Evolutionary conservation across 2,888 invertebrate genomes (phyloP).

Genomic region (Leptothorax acervorum): DNA sequence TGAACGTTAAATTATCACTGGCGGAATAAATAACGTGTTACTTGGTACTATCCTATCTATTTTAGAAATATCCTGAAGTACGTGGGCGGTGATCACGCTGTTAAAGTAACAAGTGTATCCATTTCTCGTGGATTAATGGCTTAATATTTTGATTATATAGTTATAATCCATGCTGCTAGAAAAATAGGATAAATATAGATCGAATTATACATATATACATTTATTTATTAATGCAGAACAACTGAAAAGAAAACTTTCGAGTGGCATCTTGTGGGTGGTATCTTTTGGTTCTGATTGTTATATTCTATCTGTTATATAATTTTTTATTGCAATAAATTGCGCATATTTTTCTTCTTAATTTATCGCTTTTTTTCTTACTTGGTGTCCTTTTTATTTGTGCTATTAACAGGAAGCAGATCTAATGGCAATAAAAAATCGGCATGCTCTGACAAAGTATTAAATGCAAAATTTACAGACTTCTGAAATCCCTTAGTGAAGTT

Average conservation of each 20-base stretch:
- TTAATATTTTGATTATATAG: not conserved
- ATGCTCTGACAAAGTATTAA: slow-evolving; percentile 85
- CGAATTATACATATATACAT: not conserved
- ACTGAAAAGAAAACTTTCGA: not conserved
- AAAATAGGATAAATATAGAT: not conserved
- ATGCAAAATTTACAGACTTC: slow-evolving; percentile 86
- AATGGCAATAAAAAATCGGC: slow-evolving; percentile 85
- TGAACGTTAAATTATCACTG: no score
- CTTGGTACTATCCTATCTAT: no score
- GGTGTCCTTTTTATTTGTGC: not conserved
- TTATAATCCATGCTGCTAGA: not conserved
- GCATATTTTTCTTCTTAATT: not conserved
- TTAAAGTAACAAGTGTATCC: no score
- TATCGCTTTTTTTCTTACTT: not conserved
- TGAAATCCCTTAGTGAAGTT: slow-evolving; percentile 86
- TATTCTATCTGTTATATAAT: not conserved
- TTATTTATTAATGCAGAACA: not conserved
- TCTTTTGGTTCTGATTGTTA: not conserved
- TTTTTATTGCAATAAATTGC: not conserved
- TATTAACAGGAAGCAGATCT: slow-evolving; percentile 11
- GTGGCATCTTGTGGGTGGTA: not conserved
- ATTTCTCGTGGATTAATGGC: not conserved
- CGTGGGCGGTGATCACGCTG: no score
- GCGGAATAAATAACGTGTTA: no score
- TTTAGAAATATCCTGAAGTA: no score